phyloP scores from a whole-genome alignment of 2,113 vertebrate genomes.

The Acanthochromis polyacanthus region DNA sequence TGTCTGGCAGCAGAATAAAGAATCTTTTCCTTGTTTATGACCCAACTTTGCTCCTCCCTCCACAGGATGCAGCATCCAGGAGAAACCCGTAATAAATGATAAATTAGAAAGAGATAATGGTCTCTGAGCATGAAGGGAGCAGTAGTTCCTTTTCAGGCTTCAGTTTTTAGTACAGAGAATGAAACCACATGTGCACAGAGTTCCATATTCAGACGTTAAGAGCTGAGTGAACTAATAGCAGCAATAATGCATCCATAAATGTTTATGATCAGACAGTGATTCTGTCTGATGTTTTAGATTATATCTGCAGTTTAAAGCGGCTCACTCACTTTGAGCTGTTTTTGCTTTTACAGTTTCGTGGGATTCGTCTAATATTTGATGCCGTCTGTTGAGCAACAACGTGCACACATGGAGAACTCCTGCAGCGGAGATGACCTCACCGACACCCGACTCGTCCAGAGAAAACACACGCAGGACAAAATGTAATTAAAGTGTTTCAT shows the following conservation, averaged over 20 bases:
- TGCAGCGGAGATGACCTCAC: slow-evolving; percentile 23
- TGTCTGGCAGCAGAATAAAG: slow-evolving; percentile 24
- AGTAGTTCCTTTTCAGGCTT: background rate
- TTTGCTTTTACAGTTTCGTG: background rate
- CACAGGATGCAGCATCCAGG: slow-evolving; percentile 25
- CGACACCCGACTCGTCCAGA: background rate
- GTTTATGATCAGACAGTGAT: background rate
- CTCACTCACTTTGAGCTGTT: background rate
- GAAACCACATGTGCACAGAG: background rate
- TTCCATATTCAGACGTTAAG: background rate
- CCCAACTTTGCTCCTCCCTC: slow-evolving; percentile 23
- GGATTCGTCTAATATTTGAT: background rate
- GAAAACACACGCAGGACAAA: background rate
- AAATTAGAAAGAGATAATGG: slow-evolving; percentile 27
- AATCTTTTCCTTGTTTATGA: background rate
- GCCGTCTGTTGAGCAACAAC: slow-evolving; percentile 5
- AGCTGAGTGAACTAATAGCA: background rate
- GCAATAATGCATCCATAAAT: background rate
- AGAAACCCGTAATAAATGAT: slow-evolving; percentile 31
- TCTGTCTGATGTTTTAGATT: background rate
- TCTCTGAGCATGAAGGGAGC: slow-evolving; percentile 18
- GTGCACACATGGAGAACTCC: background rate
- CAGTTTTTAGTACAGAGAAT: background rate
- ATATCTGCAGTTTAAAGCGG: background rate
- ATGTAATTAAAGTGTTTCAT: slow-evolving; percentile 1